Evolutionary conservation across 2,113 vertebrate genomes (phyloP), one percentile per base, ranked within the genome.

Genomic region (Thymallus thymallus): DNA sequence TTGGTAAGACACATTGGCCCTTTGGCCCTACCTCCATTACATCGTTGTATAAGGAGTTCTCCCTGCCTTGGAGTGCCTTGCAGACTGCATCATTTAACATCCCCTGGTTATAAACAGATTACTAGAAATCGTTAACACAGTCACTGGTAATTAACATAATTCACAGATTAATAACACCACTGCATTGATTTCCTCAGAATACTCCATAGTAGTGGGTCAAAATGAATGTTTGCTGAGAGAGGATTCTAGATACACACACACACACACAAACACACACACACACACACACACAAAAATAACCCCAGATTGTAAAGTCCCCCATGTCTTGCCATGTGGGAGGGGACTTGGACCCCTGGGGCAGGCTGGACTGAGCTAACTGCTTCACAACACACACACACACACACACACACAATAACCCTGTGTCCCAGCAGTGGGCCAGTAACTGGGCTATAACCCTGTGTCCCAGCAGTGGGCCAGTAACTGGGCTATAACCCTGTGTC

Each of bases 141-240:
- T 76, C 78, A 51, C 80, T 83, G 75, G 74, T 82, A 83, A 85
- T 87, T 83, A 87, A 83, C 76, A 78, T 72, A 71, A 71, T 85
- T 73, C 79, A 48, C 60, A 85, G 79, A 85, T 80, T 85, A 81
- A 78, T n/a, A n/a, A 81, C 75, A 71, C 41, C 66, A 30, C 66
- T 55, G 51, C 76, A 82, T 86, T 61, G 85, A 86, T 86, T 82
- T 55, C 79, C 22, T 71, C 61, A 7, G 55, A 79, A 64, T 35
- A n/a, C 73, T 78, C 68, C 69, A 74, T 81, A 78, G 66, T 58
- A 75, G 73, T n/a, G 32, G 71, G 13, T 51, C 29, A 23, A 56
- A 69, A 71, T 70, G 61, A 72, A 64, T 1, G 46, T 56, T 56
- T 58, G 32, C 32, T 48, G 35, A 69, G 14, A 24, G 61, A 24